Conservation (phyloP, 2,797 vertebrate species). For the Picus viridis region DNA sequence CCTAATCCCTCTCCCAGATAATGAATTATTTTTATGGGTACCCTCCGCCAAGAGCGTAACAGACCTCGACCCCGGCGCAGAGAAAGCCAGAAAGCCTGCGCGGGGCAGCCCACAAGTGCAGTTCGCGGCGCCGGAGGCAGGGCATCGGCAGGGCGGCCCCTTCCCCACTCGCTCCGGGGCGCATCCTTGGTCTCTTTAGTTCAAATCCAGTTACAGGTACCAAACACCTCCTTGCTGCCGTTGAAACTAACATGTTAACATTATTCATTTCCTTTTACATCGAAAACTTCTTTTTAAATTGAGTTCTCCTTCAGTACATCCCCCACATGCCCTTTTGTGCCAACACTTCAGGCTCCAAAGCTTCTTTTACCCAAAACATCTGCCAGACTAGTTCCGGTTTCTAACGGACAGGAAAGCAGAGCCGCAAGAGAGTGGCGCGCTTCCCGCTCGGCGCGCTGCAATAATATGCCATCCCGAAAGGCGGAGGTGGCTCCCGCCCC, state of each 20-base stretch:
- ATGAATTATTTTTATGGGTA: not conserved
- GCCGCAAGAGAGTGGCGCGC: not conserved
- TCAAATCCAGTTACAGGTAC: not conserved
- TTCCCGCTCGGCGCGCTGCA: not conserved
- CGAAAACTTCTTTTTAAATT: not conserved
- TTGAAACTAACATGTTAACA: not conserved
- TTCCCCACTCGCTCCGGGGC: not conserved
- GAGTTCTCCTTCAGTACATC: not conserved
- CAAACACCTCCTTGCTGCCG: not conserved
- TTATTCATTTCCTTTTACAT: not conserved
- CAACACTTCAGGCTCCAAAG: not conserved
- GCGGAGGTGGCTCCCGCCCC: not conserved
- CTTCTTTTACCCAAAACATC: not conserved
- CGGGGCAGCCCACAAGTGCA: too few relatives aligned
- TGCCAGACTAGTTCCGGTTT: not conserved
- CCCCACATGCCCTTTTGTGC: not conserved
- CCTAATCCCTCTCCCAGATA: not conserved
- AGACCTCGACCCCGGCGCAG: too few relatives aligned
- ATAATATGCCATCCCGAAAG: not conserved
- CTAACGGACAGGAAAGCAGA: rapidly evolving
- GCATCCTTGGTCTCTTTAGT: not conserved
- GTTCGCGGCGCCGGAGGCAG: not conserved
- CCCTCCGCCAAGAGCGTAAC: not conserved
- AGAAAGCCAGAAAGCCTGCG: too few relatives aligned
- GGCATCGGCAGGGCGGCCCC: not conserved